phyloP scores from a whole-genome alignment of 2,888 invertebrate species.

The Pteria penguin region DNA sequence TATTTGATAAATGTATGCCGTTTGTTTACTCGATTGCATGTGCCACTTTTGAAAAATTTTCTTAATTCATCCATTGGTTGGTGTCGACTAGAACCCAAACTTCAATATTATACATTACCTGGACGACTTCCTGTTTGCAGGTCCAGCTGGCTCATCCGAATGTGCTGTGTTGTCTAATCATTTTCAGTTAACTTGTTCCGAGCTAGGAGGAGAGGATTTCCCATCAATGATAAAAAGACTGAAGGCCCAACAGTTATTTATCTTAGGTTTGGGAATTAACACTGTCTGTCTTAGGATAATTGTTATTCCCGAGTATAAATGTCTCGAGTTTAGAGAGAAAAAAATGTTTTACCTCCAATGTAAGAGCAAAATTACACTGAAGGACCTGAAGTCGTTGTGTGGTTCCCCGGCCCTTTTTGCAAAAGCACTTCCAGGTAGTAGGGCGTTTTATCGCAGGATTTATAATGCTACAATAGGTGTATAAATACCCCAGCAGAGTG shows the following conservation, averaged over 20 bases:
- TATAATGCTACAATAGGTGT: not conserved
- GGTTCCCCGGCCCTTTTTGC: not conserved
- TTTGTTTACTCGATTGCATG: conserved; percentile 24
- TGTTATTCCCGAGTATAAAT: conserved; percentile 7
- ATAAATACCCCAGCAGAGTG: not conserved
- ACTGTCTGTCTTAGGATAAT: not conserved
- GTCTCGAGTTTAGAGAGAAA: not conserved
- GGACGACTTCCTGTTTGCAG: conserved; percentile 2
- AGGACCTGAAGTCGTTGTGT: conserved; percentile 11
- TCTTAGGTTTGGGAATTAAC: not conserved
- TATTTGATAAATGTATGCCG: conserved; percentile 37
- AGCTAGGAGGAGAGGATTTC: not conserved
- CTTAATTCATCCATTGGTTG: conserved; percentile 18
- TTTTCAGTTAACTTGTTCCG: not conserved
- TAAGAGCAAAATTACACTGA: conserved; percentile 1
- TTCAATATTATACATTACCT: not conserved
- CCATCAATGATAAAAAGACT: not conserved
- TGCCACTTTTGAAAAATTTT: conserved; percentile 22
- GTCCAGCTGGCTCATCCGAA: not conserved
- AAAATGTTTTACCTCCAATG: not conserved
- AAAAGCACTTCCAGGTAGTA: not conserved
- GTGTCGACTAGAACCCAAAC: not conserved
- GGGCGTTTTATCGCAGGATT: not conserved
- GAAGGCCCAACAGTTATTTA: not conserved
- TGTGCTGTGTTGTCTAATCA: not conserved